Percentiles rank a stretch among this genome's conserved stretches.
Conservation (phyloP, 2,113 vertebrate genomes). For the Menura novaehollandiae region DNA sequence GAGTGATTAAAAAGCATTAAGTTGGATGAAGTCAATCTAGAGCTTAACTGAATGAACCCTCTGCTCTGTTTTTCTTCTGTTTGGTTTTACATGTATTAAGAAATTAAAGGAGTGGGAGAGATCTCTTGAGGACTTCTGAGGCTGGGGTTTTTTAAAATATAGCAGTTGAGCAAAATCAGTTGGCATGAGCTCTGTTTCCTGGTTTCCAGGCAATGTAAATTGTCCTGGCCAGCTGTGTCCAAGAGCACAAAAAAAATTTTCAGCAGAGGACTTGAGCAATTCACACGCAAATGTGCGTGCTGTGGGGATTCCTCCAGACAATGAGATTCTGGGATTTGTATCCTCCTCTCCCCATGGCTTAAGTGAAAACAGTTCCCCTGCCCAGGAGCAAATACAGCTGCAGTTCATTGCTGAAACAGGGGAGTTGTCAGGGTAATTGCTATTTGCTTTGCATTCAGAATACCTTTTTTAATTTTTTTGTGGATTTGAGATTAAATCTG, state of each 20-base stretch:
- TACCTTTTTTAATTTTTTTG: not conserved
- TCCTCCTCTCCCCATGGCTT: not conserved
- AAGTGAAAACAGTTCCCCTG: not conserved
- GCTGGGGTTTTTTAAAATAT: not conserved
- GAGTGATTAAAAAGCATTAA: conserved; percentile 77
- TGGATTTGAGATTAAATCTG: not conserved
- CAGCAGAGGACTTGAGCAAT: not conserved
- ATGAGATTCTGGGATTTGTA: not conserved
- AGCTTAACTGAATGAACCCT: conserved; percentile 64
- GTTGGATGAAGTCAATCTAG: conserved; percentile 63
- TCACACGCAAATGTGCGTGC: not conserved
- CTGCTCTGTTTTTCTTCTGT: conserved; percentile 31
- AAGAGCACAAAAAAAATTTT: not conserved
- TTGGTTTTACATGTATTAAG: conserved; percentile 13
- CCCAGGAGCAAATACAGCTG: conserved; percentile 19
- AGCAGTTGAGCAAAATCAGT: not conserved
- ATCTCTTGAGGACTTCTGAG: not conserved
- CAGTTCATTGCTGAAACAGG: not conserved
- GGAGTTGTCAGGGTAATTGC: not conserved
- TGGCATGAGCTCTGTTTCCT: not conserved
- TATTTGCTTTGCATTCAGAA: not conserved
- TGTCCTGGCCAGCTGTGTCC: not conserved
- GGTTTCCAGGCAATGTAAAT: not conserved
- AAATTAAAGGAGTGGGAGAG: conserved; percentile 30
- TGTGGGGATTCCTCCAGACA: not conserved